Conservation (phyloP, 2,797 vertebrate genomes). For the Microctenopoma steveboyesi region DNA sequence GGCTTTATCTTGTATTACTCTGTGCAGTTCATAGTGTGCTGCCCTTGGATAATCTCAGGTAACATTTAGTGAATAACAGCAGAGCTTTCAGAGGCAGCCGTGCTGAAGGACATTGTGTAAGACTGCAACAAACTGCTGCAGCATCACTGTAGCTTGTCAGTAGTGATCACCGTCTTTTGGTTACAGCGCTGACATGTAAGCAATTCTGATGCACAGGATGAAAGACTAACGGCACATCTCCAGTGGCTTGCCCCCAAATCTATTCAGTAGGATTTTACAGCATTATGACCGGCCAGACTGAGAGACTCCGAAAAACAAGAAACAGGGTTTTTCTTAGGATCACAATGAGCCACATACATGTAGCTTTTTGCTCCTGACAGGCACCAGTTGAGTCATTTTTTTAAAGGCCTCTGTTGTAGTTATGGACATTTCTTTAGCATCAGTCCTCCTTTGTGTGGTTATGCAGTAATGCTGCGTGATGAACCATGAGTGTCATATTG, state of each 20-base stretch:
- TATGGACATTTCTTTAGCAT: slow-evolving; percentile 31
- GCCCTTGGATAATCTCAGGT: slow-evolving; percentile 66
- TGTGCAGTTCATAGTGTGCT: slow-evolving; percentile 31
- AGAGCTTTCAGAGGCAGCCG: slow-evolving; percentile 43
- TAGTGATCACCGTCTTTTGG: slow-evolving; percentile 69
- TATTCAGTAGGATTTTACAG: slow-evolving; percentile 41
- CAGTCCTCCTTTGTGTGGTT: slow-evolving; percentile 9
- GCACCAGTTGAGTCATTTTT: slow-evolving; percentile 28
- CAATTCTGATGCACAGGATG: slow-evolving; percentile 70
- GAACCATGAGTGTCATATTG: slow-evolving; percentile 41
- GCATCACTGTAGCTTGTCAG: slow-evolving; percentile 77
- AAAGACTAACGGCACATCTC: slow-evolving; percentile 66
- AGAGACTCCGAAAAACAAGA: slow-evolving; percentile 31
- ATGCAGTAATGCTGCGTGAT: slow-evolving; percentile 41
- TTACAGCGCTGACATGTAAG: slow-evolving; percentile 66
- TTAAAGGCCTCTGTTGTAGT: slow-evolving; percentile 24
- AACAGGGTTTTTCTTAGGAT: slow-evolving; percentile 19
- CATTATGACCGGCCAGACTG: slow-evolving; percentile 14
- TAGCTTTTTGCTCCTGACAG: slow-evolving; percentile 12
- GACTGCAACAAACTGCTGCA: slow-evolving; percentile 66
- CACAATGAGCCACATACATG: background rate
- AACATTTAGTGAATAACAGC: slow-evolving; percentile 48
- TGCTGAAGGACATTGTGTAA: slow-evolving; percentile 61
- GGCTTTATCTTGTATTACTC: slow-evolving; percentile 26
- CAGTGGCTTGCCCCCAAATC: slow-evolving; percentile 58